Base-by-base conservation (phyloP, 2,113 vertebrate species). In the Lagopus muta region DNA sequence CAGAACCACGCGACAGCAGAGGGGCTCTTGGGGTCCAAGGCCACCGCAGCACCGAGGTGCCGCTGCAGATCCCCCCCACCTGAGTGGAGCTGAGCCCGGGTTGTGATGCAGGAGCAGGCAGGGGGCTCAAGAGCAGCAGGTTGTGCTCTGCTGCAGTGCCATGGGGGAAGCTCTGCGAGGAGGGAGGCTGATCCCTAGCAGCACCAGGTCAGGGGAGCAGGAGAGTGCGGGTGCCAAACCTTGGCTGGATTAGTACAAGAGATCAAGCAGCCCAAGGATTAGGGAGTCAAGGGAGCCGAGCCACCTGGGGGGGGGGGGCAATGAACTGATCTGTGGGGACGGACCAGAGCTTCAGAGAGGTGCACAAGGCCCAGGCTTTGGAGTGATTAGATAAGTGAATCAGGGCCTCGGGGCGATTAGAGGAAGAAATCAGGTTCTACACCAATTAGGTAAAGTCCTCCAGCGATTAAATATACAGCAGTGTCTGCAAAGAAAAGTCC, bases 391-490 rank as follows among this genome's bases (percentile, higher is more conserved):
- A 91, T 84, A 93, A 92, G 71, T 89, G 84, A 89, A 81, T 93
- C 89, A 5, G 82, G 84, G 87, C 57, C 91, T 91, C 2, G 2
- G 91, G 69, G 78, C 2, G 84, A 93, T 93, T 93, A 95, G 87
- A 55, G 85, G 25, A 34, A 89, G 93, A 87, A 95, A 94, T 95
- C 84, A 36, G 93, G 89, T 94, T 96, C 94, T 95, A 82, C 94
- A 89, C 74, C 95, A 91, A 93, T 92, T 92, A 93, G 93, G 87
- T 76, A 13, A 93, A 96, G 91, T 48, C 82, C 87, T 89, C 20
- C 1, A 5, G 89, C 0, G 93, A 87, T 91, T 79, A 89, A 87
- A 79, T 32, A 15, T 28, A 21, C 47, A 9, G 94, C 1, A 47
- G 87, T 42, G 87, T 70, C 87, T 43, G 86, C 47, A 5, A 6